A percentile compares a stretch with the other conserved stretches of the same genome.
phyloP scores from a whole-genome alignment of 1,140 invertebrate species.

The Mercenaria mercenaria region DNA sequence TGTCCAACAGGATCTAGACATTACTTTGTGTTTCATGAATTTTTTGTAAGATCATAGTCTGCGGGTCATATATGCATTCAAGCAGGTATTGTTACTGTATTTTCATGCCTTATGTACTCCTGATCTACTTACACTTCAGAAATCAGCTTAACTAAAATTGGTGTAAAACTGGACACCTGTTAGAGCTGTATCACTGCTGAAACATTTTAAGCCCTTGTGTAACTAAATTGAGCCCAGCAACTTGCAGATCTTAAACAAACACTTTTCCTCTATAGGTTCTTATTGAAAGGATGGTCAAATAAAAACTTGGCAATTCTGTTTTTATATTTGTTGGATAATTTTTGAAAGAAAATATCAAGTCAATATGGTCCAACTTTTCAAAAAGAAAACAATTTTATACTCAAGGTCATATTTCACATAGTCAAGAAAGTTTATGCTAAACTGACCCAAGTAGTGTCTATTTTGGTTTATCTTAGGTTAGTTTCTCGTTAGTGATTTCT shows the following conservation, averaged over 20 bases:
- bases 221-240: background rate
- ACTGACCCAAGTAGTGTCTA: background rate
- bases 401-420: background rate
- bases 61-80: no score
- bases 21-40: no score
- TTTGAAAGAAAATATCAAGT: background rate
- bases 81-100: no score
- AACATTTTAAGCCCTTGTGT: conserved; percentile 8
- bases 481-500: background rate
- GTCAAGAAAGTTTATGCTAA: background rate
- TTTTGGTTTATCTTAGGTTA: background rate
- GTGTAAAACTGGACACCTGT: conserved; percentile 18
- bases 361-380: background rate
- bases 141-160: background rate
- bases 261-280: background rate
- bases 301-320: background rate
- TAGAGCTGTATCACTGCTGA: background rate
- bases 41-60: no score
- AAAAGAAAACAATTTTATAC: background rate
- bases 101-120: no score
- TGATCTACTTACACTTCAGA: background rate
- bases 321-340: background rate
- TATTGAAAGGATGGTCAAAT: background rate
- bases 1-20: no score
- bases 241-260: background rate